Base-by-base conservation (phyloP, 1,140 invertebrate species). In the Chionoecetes opilio region DNA sequence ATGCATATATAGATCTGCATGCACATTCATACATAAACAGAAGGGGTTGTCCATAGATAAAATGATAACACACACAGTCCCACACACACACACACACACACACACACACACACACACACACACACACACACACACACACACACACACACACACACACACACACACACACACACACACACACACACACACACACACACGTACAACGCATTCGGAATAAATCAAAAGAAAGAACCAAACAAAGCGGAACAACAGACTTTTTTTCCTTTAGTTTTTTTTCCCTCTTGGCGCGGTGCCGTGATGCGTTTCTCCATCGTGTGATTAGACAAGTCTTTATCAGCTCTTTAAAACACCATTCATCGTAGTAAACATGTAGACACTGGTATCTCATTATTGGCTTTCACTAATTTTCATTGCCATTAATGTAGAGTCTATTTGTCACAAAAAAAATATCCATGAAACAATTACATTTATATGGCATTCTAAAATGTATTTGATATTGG, bases 401-500 rank as follows among this genome's bases (percentile, higher is more conserved):
- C 82, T 38, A 63, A 95, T 89, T 91, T 75, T 91, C 75, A 95
- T 90, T 90, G 93, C 34, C 87, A 90, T n/a, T n/a, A 94, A 90
- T 94, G 93, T 94, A 95, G 94, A 92, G 82, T 90, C 89, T 34
- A 75, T 86, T 63, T 46, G 82, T 37, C 90, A 17, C 29, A 31
- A 1, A n/a, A 95, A 95, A 95, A 91, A 92, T 75, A 37, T 75
- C 94, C 88, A 92, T 90, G 89, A 92, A 95, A 95, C 94, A 95
- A 95, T 95, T 95, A 95, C 90, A 95, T 95, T 92, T 92, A 95
- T 95, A 91, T 91, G 94, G 89, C 94, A 92, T 87, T 91, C 89
- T 95, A 95, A 92, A 95, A 95, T 95, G 88, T 95, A 95, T 95
- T 92, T 87, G 94, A 95, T 95, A 95, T 95, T 91, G 94, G 94